Evolutionary conservation across 2,113 vertebrate species (phyloP).

Genomic region (Gasterosteus aculeatus): DNA sequence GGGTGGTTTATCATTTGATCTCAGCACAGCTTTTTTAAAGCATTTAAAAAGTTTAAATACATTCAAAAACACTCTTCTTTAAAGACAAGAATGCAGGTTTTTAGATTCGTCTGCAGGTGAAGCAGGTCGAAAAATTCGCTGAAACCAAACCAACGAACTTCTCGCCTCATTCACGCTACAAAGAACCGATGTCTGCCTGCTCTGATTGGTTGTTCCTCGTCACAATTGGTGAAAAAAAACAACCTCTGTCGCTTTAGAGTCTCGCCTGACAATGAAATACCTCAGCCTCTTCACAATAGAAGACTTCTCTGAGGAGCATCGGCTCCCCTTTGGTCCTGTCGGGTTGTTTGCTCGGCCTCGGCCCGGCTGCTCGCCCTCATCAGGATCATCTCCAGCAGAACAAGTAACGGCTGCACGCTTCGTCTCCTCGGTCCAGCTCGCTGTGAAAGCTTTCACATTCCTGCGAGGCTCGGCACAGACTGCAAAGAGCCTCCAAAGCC

Average conservation of each 20-base stretch:
- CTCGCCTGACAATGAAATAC: too few species aligned
- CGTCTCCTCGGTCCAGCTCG: conserved; percentile 30
- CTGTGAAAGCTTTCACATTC: conserved; percentile 53
- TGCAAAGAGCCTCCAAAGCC: conserved; percentile 1
- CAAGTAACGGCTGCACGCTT: conserved; percentile 6
- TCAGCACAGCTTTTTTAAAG: neutral
- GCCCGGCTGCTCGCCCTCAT: conserved; percentile 31
- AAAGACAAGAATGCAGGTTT: neutral
- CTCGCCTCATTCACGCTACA: too few species aligned
- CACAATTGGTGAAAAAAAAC: too few species aligned
- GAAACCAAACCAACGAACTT: too few species aligned
- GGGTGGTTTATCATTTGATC: conserved; percentile 15
- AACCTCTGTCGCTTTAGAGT: too few species aligned
- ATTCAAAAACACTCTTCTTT: neutral
- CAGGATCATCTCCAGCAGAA: conserved; percentile 46
- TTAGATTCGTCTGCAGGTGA: neutral
- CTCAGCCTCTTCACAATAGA: too few species aligned
- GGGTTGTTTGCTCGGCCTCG: conserved; percentile 29
- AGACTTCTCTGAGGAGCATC: neutral
- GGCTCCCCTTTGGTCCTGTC: conserved; percentile 12
- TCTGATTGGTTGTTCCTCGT: too few species aligned
- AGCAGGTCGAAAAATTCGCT: neutral
- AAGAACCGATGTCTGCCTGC: too few species aligned
- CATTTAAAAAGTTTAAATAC: neutral
- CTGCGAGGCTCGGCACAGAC: conserved; percentile 33